Conservation (phyloP, 2,888 invertebrate genomes). For the Diarsia rubi region DNA sequence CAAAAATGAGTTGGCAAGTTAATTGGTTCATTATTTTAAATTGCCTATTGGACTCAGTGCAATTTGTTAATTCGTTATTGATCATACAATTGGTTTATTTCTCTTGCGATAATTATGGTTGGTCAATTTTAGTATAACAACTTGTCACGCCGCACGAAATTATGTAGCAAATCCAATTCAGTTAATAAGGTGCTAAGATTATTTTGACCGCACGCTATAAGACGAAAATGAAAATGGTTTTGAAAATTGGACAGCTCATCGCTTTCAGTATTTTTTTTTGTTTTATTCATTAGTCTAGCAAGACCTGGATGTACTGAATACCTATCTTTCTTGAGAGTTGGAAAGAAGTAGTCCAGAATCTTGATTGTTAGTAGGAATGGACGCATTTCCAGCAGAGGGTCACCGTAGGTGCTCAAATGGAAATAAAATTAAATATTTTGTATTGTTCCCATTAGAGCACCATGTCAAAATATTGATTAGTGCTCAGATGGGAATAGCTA, state of each 20-base stretch:
- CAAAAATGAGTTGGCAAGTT: slow-evolving; percentile 23
- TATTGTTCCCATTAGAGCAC: too few species aligned
- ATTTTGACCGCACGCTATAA: not conserved
- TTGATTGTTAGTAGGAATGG: not conserved
- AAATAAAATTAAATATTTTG: too few species aligned
- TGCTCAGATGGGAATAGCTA: too few species aligned
- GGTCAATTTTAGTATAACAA: slow-evolving; percentile 9
- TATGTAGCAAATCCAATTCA: not conserved
- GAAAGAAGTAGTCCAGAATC: not conserved
- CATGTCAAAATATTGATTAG: too few species aligned
- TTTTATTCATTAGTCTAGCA: not conserved
- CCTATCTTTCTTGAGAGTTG: not conserved
- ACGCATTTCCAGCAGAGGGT: not conserved
- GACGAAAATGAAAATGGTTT: not conserved
- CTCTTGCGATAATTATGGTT: slow-evolving; percentile 9
- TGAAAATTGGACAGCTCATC: not conserved
- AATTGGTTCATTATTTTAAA: slow-evolving; percentile 38
- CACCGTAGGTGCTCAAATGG: too few species aligned
- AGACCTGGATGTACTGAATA: not conserved
- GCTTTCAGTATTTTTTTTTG: not conserved
- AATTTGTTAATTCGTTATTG: slow-evolving; percentile 33
- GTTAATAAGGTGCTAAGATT: slow-evolving; percentile 1
- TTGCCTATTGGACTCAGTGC: slow-evolving; percentile 22
- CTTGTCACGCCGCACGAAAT: not conserved
- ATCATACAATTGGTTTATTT: slow-evolving; percentile 35